phyloP scores from a whole-genome alignment of 2,888 invertebrate species.

The Meandrusa payeni region DNA sequence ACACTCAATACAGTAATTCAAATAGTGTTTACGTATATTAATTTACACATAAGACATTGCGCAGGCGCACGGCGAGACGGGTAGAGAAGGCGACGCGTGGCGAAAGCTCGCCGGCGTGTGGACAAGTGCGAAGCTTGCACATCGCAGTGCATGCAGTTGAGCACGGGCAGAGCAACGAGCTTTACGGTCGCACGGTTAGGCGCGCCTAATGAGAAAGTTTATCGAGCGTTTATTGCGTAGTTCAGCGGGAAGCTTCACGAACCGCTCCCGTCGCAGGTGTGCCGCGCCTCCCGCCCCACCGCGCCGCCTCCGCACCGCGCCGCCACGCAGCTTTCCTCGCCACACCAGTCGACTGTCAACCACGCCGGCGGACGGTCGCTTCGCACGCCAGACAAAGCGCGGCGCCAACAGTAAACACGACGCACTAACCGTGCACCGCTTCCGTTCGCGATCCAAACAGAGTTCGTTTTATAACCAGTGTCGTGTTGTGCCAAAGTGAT shows the following conservation, averaged over 20 bases:
- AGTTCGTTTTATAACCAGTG: constrained; percentile 52
- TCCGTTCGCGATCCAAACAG: constrained; percentile 68
- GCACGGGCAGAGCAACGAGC: constrained; percentile 70
- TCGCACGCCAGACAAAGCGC: constrained; percentile 44
- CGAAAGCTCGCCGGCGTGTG: constrained; percentile 43
- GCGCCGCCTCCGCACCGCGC: constrained; percentile 40
- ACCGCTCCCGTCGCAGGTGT: constrained; percentile 66
- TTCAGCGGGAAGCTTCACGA: constrained; percentile 72
- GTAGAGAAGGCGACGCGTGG: constrained; percentile 14
- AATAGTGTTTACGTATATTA: not conserved
- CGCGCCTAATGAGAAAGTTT: constrained; percentile 80
- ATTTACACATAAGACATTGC: constrained; percentile 20
- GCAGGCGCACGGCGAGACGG: constrained; percentile 27
- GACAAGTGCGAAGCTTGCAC: constrained; percentile 53
- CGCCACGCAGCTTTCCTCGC: constrained; percentile 48
- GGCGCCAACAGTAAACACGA: constrained; percentile 78
- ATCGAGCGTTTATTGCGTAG: constrained; percentile 81
- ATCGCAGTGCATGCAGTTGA: constrained; percentile 63
- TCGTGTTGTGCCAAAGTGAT: constrained; percentile 72
- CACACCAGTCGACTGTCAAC: constrained; percentile 71
- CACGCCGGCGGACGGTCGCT: constrained; percentile 51
- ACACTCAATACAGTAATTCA: not conserved
- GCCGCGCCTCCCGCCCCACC: constrained; percentile 45
- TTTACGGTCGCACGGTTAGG: constrained; percentile 78
- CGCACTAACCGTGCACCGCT: constrained; percentile 66